These are phyloP conservation scores for Sialis fuliginosa DNA, from an alignment of 2,888 invertebrate species.

Conservation along the genomic window DNA sequence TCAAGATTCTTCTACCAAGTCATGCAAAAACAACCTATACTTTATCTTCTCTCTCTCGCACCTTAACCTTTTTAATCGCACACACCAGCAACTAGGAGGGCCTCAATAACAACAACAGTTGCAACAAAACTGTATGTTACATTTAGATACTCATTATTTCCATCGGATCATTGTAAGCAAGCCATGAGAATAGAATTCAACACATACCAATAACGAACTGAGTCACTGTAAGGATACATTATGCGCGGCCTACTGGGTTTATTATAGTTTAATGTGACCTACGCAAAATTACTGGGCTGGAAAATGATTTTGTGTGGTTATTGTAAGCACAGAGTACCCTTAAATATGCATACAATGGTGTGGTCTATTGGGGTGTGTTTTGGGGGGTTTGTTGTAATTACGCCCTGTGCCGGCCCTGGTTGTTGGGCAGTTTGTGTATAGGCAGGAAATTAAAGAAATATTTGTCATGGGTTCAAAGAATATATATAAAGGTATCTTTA, in stretches of 20 bases:
- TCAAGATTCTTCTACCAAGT: too few relatives aligned
- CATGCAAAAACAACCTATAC: too few relatives aligned
- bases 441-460: too few relatives aligned
- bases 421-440: too few relatives aligned
- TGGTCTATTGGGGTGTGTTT: background rate
- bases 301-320: conserved; percentile 27
- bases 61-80: too few relatives aligned
- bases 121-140: background rate
- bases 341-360: background rate
- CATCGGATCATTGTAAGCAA: background rate
- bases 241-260: conserved; percentile 1
- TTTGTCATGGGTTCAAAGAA: too few relatives aligned
- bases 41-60: too few relatives aligned
- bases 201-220: background rate
- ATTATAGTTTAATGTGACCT: conserved; percentile 1
- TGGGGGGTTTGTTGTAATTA: background rate
- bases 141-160: background rate
- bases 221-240: background rate
- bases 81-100: too few relatives aligned
- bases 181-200: background rate
- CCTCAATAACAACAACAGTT: background rate
- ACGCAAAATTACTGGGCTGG: conserved; percentile 10
- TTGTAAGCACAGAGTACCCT: conserved; percentile 8
- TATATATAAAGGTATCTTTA: too few relatives aligned
- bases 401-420: too few relatives aligned